Conservation (phyloP, 53 echinoderm and acorn worm genomes). For the Patiria pectinifera region DNA sequence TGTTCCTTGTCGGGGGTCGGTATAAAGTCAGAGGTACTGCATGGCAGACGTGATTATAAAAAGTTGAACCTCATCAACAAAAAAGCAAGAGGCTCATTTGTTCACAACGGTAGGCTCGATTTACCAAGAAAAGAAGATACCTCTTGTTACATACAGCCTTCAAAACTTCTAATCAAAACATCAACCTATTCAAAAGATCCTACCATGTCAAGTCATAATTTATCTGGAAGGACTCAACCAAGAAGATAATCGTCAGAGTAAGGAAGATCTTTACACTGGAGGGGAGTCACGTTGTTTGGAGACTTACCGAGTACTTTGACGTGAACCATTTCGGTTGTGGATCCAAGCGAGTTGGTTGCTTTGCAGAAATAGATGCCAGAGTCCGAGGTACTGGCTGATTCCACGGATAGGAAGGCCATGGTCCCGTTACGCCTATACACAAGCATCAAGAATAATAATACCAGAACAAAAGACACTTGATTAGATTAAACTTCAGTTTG, state of each 20-base stretch:
- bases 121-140: not conserved
- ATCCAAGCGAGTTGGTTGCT: constrained; percentile 73
- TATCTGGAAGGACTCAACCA: too few relatives aligned
- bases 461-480: not conserved
- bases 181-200: too few relatives aligned
- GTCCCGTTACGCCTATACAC: constrained; percentile 67
- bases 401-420: constrained; percentile 50
- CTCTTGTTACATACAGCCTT: too few relatives aligned
- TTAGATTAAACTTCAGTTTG: not conserved
- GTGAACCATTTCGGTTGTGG: constrained; percentile 47
- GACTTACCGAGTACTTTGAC: constrained; percentile 69
- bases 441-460: not conserved
- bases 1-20: constrained; percentile 22
- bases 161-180: too few relatives aligned
- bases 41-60: not conserved
- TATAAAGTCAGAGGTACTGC: constrained; percentile 53
- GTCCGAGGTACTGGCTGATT: constrained; percentile 46
- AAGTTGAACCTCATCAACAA: not conserved
- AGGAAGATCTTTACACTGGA: not conserved
- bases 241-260: too few relatives aligned
- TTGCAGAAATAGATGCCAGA: constrained; percentile 73
- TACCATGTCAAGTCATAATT: too few relatives aligned
- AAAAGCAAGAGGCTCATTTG: too few relatives aligned
- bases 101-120: too few relatives aligned
- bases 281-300: not conserved